These are phyloP conservation scores for Nyctereutes procyonoides DNA, from an alignment of 2,113 vertebrate genomes.

Conservation along the genomic window DNA sequence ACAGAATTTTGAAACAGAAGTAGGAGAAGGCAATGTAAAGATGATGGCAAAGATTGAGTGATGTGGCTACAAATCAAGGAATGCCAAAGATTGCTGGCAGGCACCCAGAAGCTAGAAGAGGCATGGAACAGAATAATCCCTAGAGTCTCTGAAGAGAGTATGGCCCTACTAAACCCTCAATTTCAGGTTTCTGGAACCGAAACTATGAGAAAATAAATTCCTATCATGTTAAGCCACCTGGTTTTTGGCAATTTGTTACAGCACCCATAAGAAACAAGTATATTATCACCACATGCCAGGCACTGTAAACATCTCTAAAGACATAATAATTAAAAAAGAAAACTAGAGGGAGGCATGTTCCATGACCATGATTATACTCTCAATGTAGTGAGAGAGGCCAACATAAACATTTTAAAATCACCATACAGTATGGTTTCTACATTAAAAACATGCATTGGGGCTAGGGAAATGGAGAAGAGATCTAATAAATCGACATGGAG, in stretches of 20 bases:
- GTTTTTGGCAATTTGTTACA: not conserved
- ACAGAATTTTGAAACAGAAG: not conserved
- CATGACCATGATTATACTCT: not conserved
- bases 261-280: not conserved
- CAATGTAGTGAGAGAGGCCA: not conserved
- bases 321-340: not conserved
- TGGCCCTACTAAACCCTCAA: not conserved
- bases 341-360: not conserved
- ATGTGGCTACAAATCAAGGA: not conserved
- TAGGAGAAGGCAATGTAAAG: not conserved
- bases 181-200: conserved; percentile 34
- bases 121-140: not conserved
- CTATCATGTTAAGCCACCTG: not conserved
- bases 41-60: not conserved
- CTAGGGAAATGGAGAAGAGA: not conserved
- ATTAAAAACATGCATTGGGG: not conserved
- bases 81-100: not conserved
- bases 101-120: not conserved
- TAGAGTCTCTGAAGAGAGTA: not conserved
- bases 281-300: not conserved
- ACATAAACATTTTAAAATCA: not conserved
- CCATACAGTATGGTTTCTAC: not conserved
- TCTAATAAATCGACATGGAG: not conserved
- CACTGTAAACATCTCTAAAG: not conserved
- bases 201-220: not conserved